Evolutionary conservation across 2,888 invertebrate species (phyloP), one percentile per base, ranked within the genome.

Genomic region (Eutolmus rufibarbis): DNA sequence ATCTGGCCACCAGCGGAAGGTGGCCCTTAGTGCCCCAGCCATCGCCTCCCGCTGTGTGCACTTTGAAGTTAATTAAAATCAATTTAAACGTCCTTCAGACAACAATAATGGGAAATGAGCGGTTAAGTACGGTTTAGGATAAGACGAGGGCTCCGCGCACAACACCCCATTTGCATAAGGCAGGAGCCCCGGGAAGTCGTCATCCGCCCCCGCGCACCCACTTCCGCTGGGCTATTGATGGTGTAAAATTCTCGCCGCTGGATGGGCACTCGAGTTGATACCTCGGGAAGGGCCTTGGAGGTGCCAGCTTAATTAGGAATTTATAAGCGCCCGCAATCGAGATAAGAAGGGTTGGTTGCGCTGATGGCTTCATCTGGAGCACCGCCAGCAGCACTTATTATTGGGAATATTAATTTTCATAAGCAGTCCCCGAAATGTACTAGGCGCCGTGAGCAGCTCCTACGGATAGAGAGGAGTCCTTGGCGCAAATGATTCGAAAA

Each of bases 51-150:
- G 56, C 34, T 37, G 23, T 82, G 57, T 82, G 82, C 82, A 85
- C 85, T 85, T 85, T 85, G 74, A 85, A 85, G 85, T 85, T 85
- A 85, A 85, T 85, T 85, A 85, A 85, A 85, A 85, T 85, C 85
- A 85, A 74, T 85, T 85, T 85, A 74, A 74, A 85, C 74, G 46
- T 85, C 85, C 85, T 85, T 85, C 43, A 85, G 74, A 46, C 74
- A 85, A 85, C 85, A 85, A 85, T 85, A 74, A 85, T 46, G 74
- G 74, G 74, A 85, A 85, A 74, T 74, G 85, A 74, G 31, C 74
- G 85, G 74, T 85, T 85, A 85, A 74, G 85, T 74, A 74, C 74
- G 85, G 85, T 46, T 85, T 43, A 82, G 82, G 57, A 57, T 79
- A 79, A 79, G 66, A 28, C 76, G 2, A 76, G 19, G 31, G 19